Evolutionary conservation across 2,888 invertebrate species (phyloP).

Genomic region (Pseudococcus jackbeardsleyi): DNA sequence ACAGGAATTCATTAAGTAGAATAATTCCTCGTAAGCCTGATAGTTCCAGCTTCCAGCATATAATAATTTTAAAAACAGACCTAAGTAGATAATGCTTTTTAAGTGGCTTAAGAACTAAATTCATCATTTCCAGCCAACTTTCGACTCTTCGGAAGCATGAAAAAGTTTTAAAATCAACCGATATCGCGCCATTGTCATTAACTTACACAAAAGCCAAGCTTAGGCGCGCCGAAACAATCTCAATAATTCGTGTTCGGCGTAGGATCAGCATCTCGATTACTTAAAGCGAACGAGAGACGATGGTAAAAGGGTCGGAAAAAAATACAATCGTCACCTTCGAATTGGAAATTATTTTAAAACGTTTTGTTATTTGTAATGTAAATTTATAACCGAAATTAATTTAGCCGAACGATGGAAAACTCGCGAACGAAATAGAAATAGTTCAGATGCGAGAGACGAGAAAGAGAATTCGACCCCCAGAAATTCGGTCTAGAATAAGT

Average conservation of each 20-base stretch:
- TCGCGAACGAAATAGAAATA: not conserved
- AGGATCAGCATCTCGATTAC: not conserved
- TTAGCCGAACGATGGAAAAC: constrained; percentile 10
- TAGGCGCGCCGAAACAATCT: constrained; percentile 2
- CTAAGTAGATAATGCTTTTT: constrained; percentile 24
- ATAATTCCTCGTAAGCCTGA: not conserved
- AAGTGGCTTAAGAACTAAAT: constrained; percentile 3
- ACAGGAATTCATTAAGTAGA: constrained; percentile 39
- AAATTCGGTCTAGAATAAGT: not conserved
- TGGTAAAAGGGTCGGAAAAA: not conserved
- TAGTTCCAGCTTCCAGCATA: not conserved
- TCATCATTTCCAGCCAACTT: not conserved
- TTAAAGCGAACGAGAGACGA: not conserved
- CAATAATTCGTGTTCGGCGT: not conserved
- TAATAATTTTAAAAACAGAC: constrained; percentile 20
- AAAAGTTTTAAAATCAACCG: constrained; percentile 25
- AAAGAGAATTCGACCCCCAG: not conserved
- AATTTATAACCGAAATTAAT: constrained; percentile 51
- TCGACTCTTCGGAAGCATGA: not conserved
- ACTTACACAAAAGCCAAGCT: not conserved
- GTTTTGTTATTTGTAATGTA: constrained; percentile 42
- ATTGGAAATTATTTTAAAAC: constrained; percentile 35
- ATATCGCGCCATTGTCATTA: constrained; percentile 5
- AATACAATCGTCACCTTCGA: not conserved
- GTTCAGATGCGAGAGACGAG: not conserved